Conservation (phyloP, 2,888 invertebrate genomes). For the Polietes domitor region DNA sequence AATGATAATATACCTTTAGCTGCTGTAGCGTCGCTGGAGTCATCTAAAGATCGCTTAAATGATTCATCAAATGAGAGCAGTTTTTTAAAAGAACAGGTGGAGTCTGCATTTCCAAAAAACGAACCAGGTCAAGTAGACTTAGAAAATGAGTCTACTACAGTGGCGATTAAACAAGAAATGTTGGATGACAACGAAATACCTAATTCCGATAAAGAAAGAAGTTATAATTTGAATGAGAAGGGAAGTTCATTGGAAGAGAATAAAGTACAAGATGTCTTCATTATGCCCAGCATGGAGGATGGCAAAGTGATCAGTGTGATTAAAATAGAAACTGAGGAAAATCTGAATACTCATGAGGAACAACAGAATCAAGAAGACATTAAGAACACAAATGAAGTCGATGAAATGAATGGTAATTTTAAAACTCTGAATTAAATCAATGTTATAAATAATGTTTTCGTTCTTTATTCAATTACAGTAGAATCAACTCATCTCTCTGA, state of each 20-base stretch:
- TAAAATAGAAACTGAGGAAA: slow-evolving; percentile 44
- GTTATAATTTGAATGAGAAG: slow-evolving; percentile 4
- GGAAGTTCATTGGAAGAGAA: background rate
- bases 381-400: slow-evolving; percentile 28
- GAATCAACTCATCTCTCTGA: slow-evolving; percentile 29
- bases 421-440: too few relatives aligned
- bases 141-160: slow-evolving; percentile 51
- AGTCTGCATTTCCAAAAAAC: slow-evolving; percentile 65
- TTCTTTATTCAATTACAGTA: background rate
- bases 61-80: slow-evolving; percentile 50
- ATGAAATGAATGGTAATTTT: slow-evolving; percentile 52
- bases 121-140: slow-evolving; percentile 35
- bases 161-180: slow-evolving; percentile 43
- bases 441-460: background rate
- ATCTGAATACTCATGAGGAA: background rate
- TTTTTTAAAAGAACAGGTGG: slow-evolving; percentile 67
- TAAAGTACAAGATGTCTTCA: slow-evolving; percentile 28
- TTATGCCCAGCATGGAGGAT: slow-evolving; percentile 47
- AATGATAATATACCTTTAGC: slow-evolving; percentile 79
- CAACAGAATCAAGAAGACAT: slow-evolving; percentile 2
- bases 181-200: slow-evolving; percentile 35
- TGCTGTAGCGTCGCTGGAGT: slow-evolving; percentile 74
- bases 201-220: slow-evolving; percentile 6
- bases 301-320: slow-evolving; percentile 25
- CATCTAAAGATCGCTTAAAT: slow-evolving; percentile 71